These are phyloP conservation scores for Sparidentex hasta DNA, from an alignment of 2,797 vertebrate genomes.

Conservation along the genomic window DNA sequence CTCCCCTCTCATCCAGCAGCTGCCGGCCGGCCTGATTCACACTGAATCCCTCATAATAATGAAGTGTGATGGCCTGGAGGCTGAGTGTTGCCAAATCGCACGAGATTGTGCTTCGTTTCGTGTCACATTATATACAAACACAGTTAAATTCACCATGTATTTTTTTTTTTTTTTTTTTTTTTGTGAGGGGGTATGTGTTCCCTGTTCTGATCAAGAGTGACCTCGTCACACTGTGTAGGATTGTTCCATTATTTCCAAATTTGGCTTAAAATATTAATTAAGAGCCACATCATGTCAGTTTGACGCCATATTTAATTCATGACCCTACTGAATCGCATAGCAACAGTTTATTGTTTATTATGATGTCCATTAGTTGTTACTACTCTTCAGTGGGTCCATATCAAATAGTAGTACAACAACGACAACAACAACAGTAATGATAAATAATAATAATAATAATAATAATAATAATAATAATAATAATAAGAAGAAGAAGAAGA, in stretches of 20 bases:
- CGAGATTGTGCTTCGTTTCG: neutral
- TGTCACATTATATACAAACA: neutral
- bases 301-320: neutral
- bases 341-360: neutral
- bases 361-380: constrained; percentile 23
- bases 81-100: constrained; percentile 25
- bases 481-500: no score
- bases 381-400: neutral
- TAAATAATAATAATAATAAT: no score
- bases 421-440: no score
- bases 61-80: constrained; percentile 45
- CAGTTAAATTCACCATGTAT: neutral
- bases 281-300: neutral
- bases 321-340: constrained; percentile 1
- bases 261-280: neutral
- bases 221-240: neutral
- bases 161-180: no score
- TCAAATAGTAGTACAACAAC: no score
- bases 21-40: constrained; percentile 76
- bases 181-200: neutral
- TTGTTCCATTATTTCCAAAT: neutral
- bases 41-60: constrained; percentile 59
- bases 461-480: no score
- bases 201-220: neutral
- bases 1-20: constrained; percentile 73